Conservation (phyloP, 2,113 vertebrate species). For the Pontoporia blainvillei region DNA sequence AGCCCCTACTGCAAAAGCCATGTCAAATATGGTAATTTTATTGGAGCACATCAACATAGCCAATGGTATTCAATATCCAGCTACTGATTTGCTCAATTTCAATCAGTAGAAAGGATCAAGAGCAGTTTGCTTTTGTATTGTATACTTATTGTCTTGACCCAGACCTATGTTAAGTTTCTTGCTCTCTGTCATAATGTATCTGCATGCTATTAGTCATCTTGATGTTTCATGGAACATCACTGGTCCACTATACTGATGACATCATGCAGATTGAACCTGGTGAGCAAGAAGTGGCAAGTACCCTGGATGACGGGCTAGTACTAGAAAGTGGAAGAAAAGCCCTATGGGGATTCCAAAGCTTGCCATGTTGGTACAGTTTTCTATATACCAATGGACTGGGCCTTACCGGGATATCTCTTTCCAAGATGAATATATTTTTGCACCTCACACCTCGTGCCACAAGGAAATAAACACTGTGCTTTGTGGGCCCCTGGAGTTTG, state of each 20-base stretch:
- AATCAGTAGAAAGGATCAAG: slow-evolving; percentile 15
- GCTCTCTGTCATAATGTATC: neutral
- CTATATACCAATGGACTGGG: neutral
- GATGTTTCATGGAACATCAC: neutral
- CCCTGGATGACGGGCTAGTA: neutral
- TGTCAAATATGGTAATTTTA: neutral
- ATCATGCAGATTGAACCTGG: neutral
- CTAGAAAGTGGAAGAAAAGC: neutral
- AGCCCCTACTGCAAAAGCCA: neutral
- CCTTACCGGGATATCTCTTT: neutral
- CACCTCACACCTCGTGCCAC: neutral
- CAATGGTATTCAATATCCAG: neutral
- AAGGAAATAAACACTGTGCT: neutral
- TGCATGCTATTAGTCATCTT: neutral
- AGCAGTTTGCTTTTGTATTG: neutral
- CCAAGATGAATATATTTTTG: neutral
- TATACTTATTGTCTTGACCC: neutral
- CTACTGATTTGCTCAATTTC: neutral
- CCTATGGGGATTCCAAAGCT: neutral
- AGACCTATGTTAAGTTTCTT: neutral
- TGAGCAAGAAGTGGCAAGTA: neutral
- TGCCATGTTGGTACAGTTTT: neutral
- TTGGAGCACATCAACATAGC: neutral
- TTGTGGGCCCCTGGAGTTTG: neutral
- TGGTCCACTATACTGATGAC: neutral